Percentiles rank a stretch among this genome's conserved stretches.
These are phyloP conservation scores for Lonchura striata DNA, from an alignment of 2,113 vertebrate genomes.

Conservation along the genomic window DNA sequence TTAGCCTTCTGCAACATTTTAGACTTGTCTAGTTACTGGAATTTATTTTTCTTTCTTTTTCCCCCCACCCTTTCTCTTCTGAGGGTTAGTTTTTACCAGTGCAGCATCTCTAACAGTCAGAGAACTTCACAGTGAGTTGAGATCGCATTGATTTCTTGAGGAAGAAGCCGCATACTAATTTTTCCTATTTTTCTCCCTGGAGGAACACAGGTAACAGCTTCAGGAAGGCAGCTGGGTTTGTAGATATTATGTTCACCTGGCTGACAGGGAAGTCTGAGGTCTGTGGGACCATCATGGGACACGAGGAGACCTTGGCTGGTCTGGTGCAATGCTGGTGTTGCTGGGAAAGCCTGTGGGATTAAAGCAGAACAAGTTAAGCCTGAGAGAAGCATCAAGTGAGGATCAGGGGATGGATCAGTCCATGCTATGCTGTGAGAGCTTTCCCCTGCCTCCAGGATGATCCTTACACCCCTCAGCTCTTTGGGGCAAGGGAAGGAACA, in stretches of 20 bases:
- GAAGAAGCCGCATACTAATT: constrained; percentile 11
- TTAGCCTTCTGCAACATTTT: not conserved
- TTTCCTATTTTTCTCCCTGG: not conserved
- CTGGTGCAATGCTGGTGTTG: rapidly evolving
- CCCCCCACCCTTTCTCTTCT: not conserved
- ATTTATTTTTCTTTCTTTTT: not conserved
- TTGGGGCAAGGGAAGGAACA: rapidly evolving
- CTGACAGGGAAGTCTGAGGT: not conserved
- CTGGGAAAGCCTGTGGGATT: rapidly evolving
- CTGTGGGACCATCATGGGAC: not conserved
- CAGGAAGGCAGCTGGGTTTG: not conserved
- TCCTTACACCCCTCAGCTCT: not conserved
- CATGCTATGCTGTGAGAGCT: not conserved
- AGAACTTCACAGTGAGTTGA: constrained; percentile 39
- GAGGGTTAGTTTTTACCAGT: constrained; percentile 21
- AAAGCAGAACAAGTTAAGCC: not conserved
- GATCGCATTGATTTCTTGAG: not conserved
- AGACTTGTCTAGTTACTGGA: not conserved
- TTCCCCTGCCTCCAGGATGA: not conserved
- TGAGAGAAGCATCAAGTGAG: not conserved
- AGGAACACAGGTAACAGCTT: not conserved
- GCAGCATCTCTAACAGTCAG: constrained; percentile 16
- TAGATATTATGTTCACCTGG: not conserved
- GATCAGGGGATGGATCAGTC: not conserved
- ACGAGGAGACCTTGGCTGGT: not conserved